phyloP scores from a whole-genome alignment of 2,797 vertebrate species.

The Chromis chromis region DNA sequence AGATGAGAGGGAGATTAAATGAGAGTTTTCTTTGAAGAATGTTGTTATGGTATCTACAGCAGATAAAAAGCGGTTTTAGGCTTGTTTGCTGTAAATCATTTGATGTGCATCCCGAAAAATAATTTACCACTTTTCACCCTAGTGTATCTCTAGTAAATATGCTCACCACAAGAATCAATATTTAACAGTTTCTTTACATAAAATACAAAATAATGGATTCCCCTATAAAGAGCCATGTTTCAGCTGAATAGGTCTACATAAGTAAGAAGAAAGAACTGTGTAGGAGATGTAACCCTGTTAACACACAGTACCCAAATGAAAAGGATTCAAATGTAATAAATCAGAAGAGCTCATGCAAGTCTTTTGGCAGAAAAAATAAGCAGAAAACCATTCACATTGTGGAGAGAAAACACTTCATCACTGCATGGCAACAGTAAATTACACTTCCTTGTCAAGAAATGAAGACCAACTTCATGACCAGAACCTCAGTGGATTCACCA shows the following conservation, averaged over 20 bases:
- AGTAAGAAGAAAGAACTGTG: background rate
- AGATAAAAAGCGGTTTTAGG: slow-evolving; percentile 30
- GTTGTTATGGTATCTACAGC: slow-evolving; percentile 21
- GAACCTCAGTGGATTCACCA: background rate
- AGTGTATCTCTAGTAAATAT: slow-evolving; percentile 28
- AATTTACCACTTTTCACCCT: background rate
- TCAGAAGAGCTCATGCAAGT: too few relatives aligned
- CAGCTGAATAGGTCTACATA: background rate
- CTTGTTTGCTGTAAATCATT: slow-evolving; percentile 21
- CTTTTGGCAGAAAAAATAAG: too few relatives aligned
- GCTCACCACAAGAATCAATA: slow-evolving; percentile 3
- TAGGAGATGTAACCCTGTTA: background rate
- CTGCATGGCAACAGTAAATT: too few relatives aligned
- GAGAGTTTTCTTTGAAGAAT: slow-evolving; percentile 28
- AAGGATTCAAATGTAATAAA: too few relatives aligned
- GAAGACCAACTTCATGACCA: background rate
- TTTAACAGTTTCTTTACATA: slow-evolving; percentile 20
- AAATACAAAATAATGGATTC: background rate
- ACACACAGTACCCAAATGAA: too few relatives aligned
- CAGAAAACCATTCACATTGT: too few relatives aligned
- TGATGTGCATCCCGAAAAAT: background rate
- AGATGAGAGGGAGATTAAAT: slow-evolving; percentile 28
- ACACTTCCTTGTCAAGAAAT: too few relatives aligned
- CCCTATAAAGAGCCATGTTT: background rate
- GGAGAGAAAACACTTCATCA: too few relatives aligned